A percentile compares a stretch with the other conserved stretches of the same genome.
Conservation (phyloP, 2,113 vertebrate species). For the Saguinus midas region DNA sequence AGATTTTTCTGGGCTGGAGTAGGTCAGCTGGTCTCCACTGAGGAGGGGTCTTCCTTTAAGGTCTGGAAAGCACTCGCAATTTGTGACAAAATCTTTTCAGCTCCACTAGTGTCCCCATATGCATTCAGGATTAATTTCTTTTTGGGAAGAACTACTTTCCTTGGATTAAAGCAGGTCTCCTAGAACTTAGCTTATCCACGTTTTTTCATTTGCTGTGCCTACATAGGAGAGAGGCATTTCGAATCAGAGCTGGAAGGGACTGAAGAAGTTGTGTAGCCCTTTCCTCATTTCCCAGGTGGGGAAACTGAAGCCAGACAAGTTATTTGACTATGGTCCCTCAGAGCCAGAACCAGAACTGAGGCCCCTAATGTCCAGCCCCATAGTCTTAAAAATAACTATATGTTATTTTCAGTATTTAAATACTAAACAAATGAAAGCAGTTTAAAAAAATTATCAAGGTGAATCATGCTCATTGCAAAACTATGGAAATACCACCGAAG, state of each 20-base stretch:
- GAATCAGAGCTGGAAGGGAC: not conserved
- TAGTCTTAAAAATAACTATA: not conserved
- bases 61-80: not conserved
- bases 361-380: not conserved
- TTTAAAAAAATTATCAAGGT: constrained; percentile 3
- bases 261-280: not conserved
- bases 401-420: not conserved
- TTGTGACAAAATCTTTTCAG: not conserved
- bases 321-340: not conserved
- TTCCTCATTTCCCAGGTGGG: not conserved
- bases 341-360: not conserved
- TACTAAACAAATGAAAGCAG: not conserved
- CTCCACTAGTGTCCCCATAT: not conserved
- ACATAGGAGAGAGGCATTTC: not conserved
- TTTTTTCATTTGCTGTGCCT: not conserved
- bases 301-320: not conserved
- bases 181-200: not conserved
- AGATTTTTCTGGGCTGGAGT: not conserved
- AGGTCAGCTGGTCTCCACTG: not conserved
- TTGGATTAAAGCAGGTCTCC: not conserved
- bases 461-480: not conserved
- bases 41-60: not conserved
- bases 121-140: constrained; percentile 41
- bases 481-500: not conserved
- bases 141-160: constrained; percentile 11